phyloP scores from a whole-genome alignment of 1,140 invertebrate species.

The Zophobas atratus region DNA sequence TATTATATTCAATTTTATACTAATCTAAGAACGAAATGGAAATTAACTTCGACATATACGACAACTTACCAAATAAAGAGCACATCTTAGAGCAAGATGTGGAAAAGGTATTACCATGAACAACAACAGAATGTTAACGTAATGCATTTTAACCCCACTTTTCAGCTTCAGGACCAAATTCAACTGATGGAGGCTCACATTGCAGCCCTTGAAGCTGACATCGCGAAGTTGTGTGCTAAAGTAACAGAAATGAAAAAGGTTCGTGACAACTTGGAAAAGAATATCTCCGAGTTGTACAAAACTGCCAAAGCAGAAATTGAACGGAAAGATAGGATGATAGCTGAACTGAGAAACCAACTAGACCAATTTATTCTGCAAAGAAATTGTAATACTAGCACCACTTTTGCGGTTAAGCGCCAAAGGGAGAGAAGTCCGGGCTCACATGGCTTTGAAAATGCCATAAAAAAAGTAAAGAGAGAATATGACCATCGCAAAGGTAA shows the following conservation, averaged over 20 bases:
- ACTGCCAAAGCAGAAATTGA: conserved; percentile 69
- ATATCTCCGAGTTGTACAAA: conserved; percentile 69
- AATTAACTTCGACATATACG: conserved; percentile 5
- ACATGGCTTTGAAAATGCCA: background rate
- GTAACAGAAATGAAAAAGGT: conserved; percentile 54
- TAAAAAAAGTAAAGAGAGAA: conserved; percentile 4
- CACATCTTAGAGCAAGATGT: background rate
- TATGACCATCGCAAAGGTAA: background rate
- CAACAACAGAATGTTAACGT: background rate
- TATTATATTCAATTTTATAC: background rate
- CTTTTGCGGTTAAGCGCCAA: background rate
- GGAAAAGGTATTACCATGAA: background rate
- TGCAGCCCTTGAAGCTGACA: conserved; percentile 38
- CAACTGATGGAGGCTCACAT: conserved; percentile 65
- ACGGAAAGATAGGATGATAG: conserved; percentile 68
- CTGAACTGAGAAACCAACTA: conserved; percentile 62
- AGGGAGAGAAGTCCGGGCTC: conserved; percentile 11
- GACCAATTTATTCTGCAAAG: conserved; percentile 41
- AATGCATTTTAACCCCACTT: background rate
- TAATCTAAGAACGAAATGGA: background rate
- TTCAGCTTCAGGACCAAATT: conserved; percentile 54
- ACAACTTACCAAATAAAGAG: background rate
- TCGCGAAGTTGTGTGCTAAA: conserved; percentile 44
- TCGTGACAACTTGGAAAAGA: conserved; percentile 65
- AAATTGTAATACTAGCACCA: background rate